Percentiles rank a stretch among this genome's conserved stretches.
Evolutionary conservation across 2,113 vertebrate species (phyloP).

Genomic region (Brachyhypopomus gauderio): DNA sequence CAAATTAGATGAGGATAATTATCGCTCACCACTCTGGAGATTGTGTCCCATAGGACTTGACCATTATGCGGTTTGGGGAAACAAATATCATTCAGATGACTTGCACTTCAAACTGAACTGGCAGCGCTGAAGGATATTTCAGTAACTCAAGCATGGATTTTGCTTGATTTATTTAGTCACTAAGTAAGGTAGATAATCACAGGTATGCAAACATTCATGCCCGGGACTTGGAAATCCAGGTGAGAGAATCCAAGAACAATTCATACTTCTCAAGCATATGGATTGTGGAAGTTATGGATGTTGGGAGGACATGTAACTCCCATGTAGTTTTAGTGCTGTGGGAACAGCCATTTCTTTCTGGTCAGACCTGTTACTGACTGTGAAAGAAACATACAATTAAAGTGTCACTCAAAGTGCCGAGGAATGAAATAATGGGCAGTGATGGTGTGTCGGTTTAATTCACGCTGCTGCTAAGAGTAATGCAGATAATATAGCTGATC

Average conservation of each 20-base stretch:
- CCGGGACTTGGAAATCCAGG: neutral
- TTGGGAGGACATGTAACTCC: neutral
- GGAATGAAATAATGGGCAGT: neutral
- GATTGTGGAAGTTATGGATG: neutral
- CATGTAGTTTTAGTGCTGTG: constrained; percentile 14
- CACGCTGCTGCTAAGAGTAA: neutral
- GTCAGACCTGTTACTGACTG: constrained; percentile 31
- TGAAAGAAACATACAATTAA: neutral
- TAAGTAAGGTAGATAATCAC: neutral
- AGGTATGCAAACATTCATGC: neutral
- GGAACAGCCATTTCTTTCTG: constrained; percentile 15
- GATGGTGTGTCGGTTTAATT: neutral
- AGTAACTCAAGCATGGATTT: neutral
- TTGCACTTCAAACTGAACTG: neutral
- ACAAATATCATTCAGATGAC: neutral
- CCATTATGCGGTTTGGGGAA: neutral
- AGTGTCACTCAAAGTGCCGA: neutral
- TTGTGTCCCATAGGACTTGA: neutral
- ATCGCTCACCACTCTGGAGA: neutral
- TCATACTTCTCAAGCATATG: neutral
- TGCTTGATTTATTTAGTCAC: neutral
- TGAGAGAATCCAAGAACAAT: neutral
- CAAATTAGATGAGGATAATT: neutral
- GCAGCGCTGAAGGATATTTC: too few relatives aligned
- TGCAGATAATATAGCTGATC: neutral